A percentile compares a stretch with the other conserved stretches of the same genome.
Evolutionary conservation across 1,140 invertebrate genomes (phyloP).

Genomic region (Augochlora pura): DNA sequence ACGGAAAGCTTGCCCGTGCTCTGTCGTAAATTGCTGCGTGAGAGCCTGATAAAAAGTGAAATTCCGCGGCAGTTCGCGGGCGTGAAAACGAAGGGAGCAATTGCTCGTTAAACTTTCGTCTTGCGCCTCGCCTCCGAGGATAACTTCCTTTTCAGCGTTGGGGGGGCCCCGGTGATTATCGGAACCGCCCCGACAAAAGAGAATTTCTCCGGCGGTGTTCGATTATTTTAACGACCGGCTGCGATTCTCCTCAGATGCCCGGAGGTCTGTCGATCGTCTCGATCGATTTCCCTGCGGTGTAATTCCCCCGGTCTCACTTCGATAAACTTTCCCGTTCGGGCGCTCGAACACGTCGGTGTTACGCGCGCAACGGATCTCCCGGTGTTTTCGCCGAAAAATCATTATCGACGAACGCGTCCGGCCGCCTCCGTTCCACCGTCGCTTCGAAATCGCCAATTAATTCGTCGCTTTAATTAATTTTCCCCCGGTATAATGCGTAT

Average conservation of each 20-base stretch:
- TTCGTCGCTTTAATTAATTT: too few relatives aligned
- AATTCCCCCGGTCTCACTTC: slow-evolving; percentile 39
- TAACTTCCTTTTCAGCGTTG: slow-evolving; percentile 67
- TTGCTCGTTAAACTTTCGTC: slow-evolving; percentile 69
- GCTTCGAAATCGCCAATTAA: too few relatives aligned
- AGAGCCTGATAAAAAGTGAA: slow-evolving; percentile 23
- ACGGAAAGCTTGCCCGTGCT: neutral
- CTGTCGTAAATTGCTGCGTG: neutral
- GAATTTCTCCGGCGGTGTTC: slow-evolving; percentile 47
- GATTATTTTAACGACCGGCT: slow-evolving; percentile 62
- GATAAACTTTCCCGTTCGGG: slow-evolving; percentile 14
- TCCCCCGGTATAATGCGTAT: too few relatives aligned
- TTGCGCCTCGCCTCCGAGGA: slow-evolving; percentile 52
- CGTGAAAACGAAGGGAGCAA: slow-evolving; percentile 61
- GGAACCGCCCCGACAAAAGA: slow-evolving; percentile 31
- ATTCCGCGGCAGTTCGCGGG: slow-evolving; percentile 22
- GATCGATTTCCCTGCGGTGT: slow-evolving; percentile 45
- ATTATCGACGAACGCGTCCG: too few relatives aligned
- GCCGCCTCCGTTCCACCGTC: too few relatives aligned
- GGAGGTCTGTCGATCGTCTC: slow-evolving; percentile 17
- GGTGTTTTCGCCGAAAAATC: neutral
- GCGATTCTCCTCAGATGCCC: slow-evolving; percentile 42
- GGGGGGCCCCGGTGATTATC: slow-evolving; percentile 67
- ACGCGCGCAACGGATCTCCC: neutral
- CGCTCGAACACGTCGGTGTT: neutral